Conservation (phyloP, 2,113 vertebrate species). For the Numida meleagris region DNA sequence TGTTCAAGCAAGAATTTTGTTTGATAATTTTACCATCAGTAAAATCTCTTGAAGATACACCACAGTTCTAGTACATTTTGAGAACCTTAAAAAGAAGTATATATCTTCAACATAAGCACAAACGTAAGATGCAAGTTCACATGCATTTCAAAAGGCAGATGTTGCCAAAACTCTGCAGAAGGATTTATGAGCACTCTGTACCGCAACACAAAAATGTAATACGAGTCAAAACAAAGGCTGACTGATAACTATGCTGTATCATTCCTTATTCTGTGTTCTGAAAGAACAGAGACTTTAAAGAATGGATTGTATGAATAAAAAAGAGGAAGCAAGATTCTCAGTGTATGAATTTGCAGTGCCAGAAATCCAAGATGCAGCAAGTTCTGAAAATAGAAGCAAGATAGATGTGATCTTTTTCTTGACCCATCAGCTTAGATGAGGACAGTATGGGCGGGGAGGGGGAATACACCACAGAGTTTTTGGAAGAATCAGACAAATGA, state of each 20-base stretch:
- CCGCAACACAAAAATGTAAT: neutral
- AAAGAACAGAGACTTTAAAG: neutral
- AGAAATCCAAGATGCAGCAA: neutral
- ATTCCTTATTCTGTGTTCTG: neutral
- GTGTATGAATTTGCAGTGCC: neutral
- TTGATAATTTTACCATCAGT: neutral
- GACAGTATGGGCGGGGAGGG: neutral
- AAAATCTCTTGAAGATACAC: neutral
- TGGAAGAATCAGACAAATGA: slow-evolving; percentile 8
- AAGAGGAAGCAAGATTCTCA: neutral
- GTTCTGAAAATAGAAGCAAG: neutral
- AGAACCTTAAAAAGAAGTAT: neutral
- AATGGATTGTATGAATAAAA: neutral
- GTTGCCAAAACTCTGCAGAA: neutral
- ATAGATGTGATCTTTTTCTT: neutral
- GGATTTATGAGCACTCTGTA: neutral
- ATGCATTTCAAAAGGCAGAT: neutral
- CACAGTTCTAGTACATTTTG: neutral
- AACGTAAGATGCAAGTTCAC: neutral
- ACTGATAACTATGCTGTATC: neutral
- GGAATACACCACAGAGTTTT: neutral
- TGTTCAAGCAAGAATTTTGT: neutral
- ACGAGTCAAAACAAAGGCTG: slow-evolving; percentile 8
- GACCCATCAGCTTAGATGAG: slow-evolving; percentile 9
- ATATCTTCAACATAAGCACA: neutral